These are phyloP conservation scores for Ricordea florida DNA, from an alignment of 92 coral and sea anemone genomes.

Conservation along the genomic window DNA sequence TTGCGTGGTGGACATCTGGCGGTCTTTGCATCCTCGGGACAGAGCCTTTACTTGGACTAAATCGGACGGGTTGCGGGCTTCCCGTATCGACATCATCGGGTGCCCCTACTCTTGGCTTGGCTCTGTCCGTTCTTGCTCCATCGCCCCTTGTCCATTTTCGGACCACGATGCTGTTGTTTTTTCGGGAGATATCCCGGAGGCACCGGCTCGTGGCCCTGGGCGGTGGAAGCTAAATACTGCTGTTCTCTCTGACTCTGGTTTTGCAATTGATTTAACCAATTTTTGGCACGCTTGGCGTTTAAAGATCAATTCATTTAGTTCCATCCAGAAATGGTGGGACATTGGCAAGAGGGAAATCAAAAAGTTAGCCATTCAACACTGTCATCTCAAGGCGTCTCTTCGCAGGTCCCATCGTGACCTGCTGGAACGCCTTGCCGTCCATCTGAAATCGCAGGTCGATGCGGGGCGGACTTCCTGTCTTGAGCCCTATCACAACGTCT, in stretches of 20 bases:
- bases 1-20: constrained; percentile 25
- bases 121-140: not conserved
- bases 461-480: not conserved
- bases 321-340: constrained; percentile 16
- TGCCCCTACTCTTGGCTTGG: constrained; percentile 1
- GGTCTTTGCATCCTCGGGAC: constrained; percentile 5
- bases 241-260: not conserved
- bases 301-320: not conserved
- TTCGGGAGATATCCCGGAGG: not conserved
- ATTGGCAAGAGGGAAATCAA: constrained; percentile 16
- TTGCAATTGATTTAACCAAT: not conserved
- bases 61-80: constrained; percentile 27
- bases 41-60: constrained; percentile 16
- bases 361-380: not conserved
- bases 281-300: constrained; percentile 37
- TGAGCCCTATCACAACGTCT: not conserved
- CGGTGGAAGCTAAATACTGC: constrained; percentile 43
- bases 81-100: constrained; percentile 53
- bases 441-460: not conserved
- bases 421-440: not conserved
- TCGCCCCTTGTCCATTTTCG: constrained; percentile 30
- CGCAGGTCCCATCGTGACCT: not conserved
- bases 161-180: constrained; percentile 32
- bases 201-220: constrained; percentile 22
- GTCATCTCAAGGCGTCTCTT: not conserved